Base-by-base conservation (phyloP, 2,797 vertebrate genomes). In the Centroberyx gerrardi region DNA sequence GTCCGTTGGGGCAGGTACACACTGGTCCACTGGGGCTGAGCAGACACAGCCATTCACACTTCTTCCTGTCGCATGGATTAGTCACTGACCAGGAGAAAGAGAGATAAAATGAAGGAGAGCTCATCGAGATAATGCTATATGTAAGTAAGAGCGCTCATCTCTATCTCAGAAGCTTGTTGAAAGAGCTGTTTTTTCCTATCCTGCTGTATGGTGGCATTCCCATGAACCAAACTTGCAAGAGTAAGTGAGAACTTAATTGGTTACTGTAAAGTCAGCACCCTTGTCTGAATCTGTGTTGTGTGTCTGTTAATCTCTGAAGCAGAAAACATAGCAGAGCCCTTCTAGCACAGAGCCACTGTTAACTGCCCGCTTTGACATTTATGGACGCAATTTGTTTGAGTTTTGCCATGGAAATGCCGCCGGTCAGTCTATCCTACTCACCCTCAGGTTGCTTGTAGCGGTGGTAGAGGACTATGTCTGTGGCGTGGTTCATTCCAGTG, bases 1-100 rank as follows among this genome's bases (percentile, higher is more conserved):
- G 96, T 55, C 97, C 96, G 0, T 99, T 99, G 82, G 98, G 97
- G 87, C 98, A 99, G 68, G 96, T 97, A 83, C 98, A 99, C 66
- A 98, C 97, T 0, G 98, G 97, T 9, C 98, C 98, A 0, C 96
- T 98, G 86, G 98, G 98, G 79, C 97, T 99, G 29, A 99, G 95
- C 87, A 99, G 94, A 88, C 98, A 99, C 46, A 99, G 94, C 98
- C 98, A 99, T 78, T 98, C 97, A 0, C 98, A 99, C 75, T 98
- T 99, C 95, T 98, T 99, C 68, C 96, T 95, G 94, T 99, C 98
- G 7, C 98, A 99, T 3, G 98, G 97, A 90, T 99, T 99, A 59
- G 94, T 94, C 90, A 98, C 97, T 99, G 90, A 52, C 1, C 46
- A 12, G 59, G 5, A 87, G 40, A 66, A 54, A 56, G 0, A 31